Evolutionary conservation across 2,888 invertebrate species (phyloP).

Genomic region (Euplexia lucipara): DNA sequence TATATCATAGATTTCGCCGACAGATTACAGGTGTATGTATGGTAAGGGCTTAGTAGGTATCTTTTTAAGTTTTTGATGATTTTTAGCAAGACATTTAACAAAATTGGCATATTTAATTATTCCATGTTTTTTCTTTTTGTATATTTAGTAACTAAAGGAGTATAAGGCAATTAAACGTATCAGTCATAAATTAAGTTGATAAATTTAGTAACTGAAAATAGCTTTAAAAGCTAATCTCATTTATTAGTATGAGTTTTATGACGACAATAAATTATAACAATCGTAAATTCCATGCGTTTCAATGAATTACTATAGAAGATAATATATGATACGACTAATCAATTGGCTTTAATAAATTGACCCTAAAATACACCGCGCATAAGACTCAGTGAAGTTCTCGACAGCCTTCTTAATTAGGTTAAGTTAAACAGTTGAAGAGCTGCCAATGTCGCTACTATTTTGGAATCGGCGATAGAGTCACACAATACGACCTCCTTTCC

Average conservation of each 20-base stretch:
- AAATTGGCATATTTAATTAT: too few relatives aligned
- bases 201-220: neutral
- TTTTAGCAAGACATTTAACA: too few relatives aligned
- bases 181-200: neutral
- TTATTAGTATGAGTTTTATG: neutral
- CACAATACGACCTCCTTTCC: slow-evolving; percentile 54
- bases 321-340: neutral
- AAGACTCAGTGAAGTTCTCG: slow-evolving; percentile 16
- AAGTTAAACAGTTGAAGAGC: slow-evolving; percentile 48
- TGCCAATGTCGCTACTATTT: slow-evolving; percentile 60
- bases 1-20: too few relatives aligned
- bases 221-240: slow-evolving; percentile 6
- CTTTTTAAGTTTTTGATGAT: too few relatives aligned
- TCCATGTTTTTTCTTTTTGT: neutral
- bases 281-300: neutral
- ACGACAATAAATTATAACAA: neutral
- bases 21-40: too few relatives aligned
- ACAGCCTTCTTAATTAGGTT: slow-evolving; percentile 50
- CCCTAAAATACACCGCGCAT: slow-evolving; percentile 18
- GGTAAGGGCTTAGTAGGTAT: too few relatives aligned
- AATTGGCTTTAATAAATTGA: slow-evolving; percentile 1
- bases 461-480: slow-evolving; percentile 43
- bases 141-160: too few relatives aligned
- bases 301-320: neutral
- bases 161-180: neutral